These are phyloP conservation scores for Tipula unca DNA, from an alignment of 2,888 invertebrate genomes.

Conservation along the genomic window DNA sequence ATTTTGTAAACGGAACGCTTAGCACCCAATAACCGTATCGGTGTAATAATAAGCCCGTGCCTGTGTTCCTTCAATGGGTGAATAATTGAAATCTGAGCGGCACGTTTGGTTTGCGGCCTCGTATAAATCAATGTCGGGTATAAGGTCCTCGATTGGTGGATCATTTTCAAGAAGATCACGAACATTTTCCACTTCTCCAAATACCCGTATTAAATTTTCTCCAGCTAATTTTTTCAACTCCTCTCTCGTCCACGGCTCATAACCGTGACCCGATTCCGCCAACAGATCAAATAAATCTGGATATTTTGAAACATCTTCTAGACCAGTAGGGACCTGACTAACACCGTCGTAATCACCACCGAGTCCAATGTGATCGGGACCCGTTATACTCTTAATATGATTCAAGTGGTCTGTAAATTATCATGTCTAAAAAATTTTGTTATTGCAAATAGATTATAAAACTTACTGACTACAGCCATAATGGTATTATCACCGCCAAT, in stretches of 20 bases:
- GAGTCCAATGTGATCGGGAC: constrained; percentile 46
- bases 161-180: background rate
- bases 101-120: background rate
- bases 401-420: constrained; percentile 44
- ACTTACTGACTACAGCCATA: constrained; percentile 56
- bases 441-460: background rate
- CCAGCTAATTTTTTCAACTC: constrained; percentile 45
- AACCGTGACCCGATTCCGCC: constrained; percentile 23
- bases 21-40: background rate
- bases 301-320: constrained; percentile 63
- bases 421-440: background rate
- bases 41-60: background rate
- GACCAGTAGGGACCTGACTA: constrained; percentile 59
- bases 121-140: constrained; percentile 16
- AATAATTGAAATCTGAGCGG: constrained; percentile 1
- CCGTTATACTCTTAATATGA: constrained; percentile 43
- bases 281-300: constrained; percentile 60
- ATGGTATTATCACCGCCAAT: constrained; percentile 51
- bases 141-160: background rate
- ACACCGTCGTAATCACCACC: constrained; percentile 47
- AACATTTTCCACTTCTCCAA: constrained; percentile 41
- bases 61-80: background rate
- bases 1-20: background rate
- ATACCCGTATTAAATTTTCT: constrained; percentile 43
- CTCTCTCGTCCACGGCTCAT: constrained; percentile 39